Evolutionary conservation across 2,113 vertebrate species (phyloP), one percentile per base, ranked within the genome.

Genomic region (Phycodurus eques): DNA sequence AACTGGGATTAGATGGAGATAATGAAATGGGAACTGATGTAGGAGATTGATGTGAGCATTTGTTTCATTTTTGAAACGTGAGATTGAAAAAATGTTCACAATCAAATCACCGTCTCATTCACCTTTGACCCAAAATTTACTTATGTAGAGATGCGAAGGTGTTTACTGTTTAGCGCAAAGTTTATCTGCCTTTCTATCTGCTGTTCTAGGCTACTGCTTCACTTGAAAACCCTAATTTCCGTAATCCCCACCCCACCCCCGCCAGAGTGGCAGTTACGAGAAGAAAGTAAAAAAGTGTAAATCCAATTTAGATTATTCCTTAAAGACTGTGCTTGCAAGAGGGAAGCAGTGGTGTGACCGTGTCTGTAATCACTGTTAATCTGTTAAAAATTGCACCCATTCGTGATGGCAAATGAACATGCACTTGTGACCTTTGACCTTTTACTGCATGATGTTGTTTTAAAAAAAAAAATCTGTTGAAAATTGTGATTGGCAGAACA

Each of bases 1-100:
- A 75, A 81, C 42, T 35, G 31, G 71, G 79, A 82, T 82, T 79
- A 73, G 74, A 74, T 49, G 63, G 42, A 35, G 31, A 63, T 0
- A 1, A 54, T 65, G 5, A 27, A 75, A 33, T 17, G n/a, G 15
- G 46, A 10, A 11, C 31, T 61, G 53, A 69, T 54, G 19, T 9
- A 42, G 57, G 13, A 7, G 49, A 19, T 19, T 5, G 4, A 17
- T 17, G 49, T 13, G 1, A 7, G 17, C 1, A 51, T 51, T 51
- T 51, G 7, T 51, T 51, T 6, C 49, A 51, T 51, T 17, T 19
- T 46, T 46, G 44, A 46, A 63, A 31, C 68, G 70, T 78, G 53
- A 35, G 44, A 57, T 8, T 27, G 31, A 20, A 74, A 27, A 59
- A 47, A 17, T 72, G 42, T 81, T 67, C 35, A 33, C 53, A 54